phyloP scores from a whole-genome alignment of 2,113 vertebrate species.

The Ameiurus melas region DNA sequence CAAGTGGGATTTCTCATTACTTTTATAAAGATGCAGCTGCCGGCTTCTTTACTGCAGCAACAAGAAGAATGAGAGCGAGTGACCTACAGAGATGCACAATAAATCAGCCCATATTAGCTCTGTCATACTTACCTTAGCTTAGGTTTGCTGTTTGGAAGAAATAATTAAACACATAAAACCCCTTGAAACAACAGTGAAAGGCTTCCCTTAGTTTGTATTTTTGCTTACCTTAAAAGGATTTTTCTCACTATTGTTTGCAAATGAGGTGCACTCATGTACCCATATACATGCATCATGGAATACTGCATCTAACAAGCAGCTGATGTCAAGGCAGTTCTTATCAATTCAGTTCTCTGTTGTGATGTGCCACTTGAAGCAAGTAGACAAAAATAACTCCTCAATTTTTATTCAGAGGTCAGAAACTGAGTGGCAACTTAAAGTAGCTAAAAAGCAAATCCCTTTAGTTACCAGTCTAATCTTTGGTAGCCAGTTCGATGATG shows the following conservation, averaged over 20 bases:
- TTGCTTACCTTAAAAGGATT: constrained; percentile 58
- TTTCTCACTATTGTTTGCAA: constrained; percentile 15
- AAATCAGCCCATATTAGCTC: constrained; percentile 61
- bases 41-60: constrained; percentile 27
- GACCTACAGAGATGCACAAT: constrained; percentile 49
- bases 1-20: constrained; percentile 56
- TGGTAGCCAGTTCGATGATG: background rate
- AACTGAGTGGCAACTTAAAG: background rate
- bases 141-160: constrained; percentile 7
- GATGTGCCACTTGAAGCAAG: background rate
- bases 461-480: background rate
- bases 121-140: constrained; percentile 55
- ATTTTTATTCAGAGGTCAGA: background rate
- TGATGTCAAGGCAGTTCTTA: background rate
- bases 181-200: background rate
- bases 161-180: constrained; percentile 16
- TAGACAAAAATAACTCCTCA: background rate
- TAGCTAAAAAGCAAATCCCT: background rate
- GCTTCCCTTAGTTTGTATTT: constrained; percentile 59
- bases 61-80: constrained; percentile 40
- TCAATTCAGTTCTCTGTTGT: background rate
- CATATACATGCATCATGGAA: background rate
- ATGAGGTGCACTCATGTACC: constrained; percentile 36
- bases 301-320: background rate
- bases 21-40: constrained; percentile 54